Base-by-base conservation (phyloP, 2,888 invertebrate genomes). In the Drosophila limbata region DNA sequence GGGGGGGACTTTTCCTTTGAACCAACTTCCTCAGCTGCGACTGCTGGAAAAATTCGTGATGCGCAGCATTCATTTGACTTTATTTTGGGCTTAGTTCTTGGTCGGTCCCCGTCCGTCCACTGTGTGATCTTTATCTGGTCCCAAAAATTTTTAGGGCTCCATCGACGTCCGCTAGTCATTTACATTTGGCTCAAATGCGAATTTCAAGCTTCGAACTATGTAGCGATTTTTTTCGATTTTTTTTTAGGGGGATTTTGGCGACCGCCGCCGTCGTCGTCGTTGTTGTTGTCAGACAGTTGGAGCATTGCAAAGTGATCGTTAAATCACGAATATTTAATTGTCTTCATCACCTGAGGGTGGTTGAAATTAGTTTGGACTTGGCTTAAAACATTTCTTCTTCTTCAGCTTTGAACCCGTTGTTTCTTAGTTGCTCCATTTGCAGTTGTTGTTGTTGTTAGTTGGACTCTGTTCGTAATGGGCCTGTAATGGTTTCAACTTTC, bases 241-340 rank as follows among this genome's bases (percentile, higher is more conserved):
- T 40, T 39, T 50, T 42, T 2, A 60, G 21, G 44, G 63, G 42
- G 48, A 55, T 44, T 44, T 70, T 69, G 66, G 69, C 52, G 66
- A 56, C 59, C 60, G 66, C 57, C 61, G 72, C 56, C 56, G 64
- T 67, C 56, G 53, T 31, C 19, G 72, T 51, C 47, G 72, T 37
- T 68, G 69, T 25, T 25, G 25, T 66, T 75, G 75, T 66, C 81
- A 74, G 73, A 70, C 85, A 86, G 84, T 84, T 84, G 73, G 78
- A 82, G 88, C 90, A 91, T 87, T 88, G 89, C 87, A 83, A 89
- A 90, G 91, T 92, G 91, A 92, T 92, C 92, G 91, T 90, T 91
- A 90, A 91, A 92, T 92, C 92, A 92, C 92, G 92, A 92, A 91
- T 91, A 92, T 92, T 92, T 92, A 92, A 92, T 92, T 92, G 92